Evolutionary conservation across 2,113 vertebrate species (phyloP).

Genomic region (Shinisaurus crocodilurus): DNA sequence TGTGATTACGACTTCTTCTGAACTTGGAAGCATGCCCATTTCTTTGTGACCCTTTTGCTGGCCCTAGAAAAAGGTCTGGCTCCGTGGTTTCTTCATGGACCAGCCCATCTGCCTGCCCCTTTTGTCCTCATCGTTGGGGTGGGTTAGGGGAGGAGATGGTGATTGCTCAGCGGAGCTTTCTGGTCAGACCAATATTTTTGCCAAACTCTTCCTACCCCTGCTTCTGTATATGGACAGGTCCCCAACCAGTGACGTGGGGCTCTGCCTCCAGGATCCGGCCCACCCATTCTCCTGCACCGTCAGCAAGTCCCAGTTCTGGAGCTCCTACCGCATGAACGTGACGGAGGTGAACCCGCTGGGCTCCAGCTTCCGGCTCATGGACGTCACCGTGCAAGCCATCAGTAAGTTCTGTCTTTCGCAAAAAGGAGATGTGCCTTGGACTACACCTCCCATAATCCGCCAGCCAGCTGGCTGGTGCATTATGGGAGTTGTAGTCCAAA

Average conservation of each 20-base stretch:
- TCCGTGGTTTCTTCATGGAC: not conserved
- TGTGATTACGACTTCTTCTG: not conserved
- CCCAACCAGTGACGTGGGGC: conserved; percentile 38
- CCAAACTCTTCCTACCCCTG: fast-evolving
- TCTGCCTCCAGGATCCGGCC: conserved; percentile 72
- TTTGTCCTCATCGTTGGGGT: not conserved
- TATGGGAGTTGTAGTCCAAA: too few relatives aligned
- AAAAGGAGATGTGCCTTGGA: too few relatives aligned
- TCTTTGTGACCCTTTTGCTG: not conserved
- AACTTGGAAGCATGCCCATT: not conserved
- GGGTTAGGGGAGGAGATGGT: not conserved
- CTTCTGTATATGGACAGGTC: conserved; percentile 46
- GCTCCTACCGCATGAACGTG: conserved; percentile 81
- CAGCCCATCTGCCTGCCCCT: not conserved
- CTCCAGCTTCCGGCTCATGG: conserved; percentile 77
- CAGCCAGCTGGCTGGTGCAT: too few relatives aligned
- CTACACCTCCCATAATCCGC: too few relatives aligned
- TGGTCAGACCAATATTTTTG: not conserved
- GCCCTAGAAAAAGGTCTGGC: not conserved
- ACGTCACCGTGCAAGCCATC: conserved; percentile 80
- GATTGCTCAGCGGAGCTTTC: not conserved
- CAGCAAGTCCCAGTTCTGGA: conserved; percentile 79
- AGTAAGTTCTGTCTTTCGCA: conserved; percentile 70
- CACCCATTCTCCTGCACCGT: conserved; percentile 70
- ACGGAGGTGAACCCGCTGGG: conserved; percentile 82